phyloP scores from a whole-genome alignment of 1,140 invertebrate genomes.

The Apis mellifera region Amel_HAv3.1 CM009933.2:6786501-6787000 shows the following conservation, averaged over 20 bases:
- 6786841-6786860: neutral
- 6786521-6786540: slow-evolving; percentile 35
- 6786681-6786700: slow-evolving; percentile 16
- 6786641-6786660: neutral
- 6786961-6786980: slow-evolving; percentile 16
- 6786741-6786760: too few species aligned
- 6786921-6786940: neutral
- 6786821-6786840: too few species aligned
- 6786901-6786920: neutral
- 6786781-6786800: neutral
- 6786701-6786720: neutral
- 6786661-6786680: slow-evolving; percentile 16
- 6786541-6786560: slow-evolving; percentile 32
- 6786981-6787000: neutral
- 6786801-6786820: neutral
- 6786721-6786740: neutral
- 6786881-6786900: neutral
- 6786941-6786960: too few species aligned
- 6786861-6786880: neutral
- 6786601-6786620: slow-evolving; percentile 26
- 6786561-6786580: neutral
- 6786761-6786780: too few species aligned
- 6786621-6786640: slow-evolving; percentile 14
- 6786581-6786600: slow-evolving; percentile 10
- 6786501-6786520: slow-evolving; percentile 19